Evolutionary conservation across 2,888 invertebrate species (phyloP).

Genomic region (Tenthredo livida): DNA sequence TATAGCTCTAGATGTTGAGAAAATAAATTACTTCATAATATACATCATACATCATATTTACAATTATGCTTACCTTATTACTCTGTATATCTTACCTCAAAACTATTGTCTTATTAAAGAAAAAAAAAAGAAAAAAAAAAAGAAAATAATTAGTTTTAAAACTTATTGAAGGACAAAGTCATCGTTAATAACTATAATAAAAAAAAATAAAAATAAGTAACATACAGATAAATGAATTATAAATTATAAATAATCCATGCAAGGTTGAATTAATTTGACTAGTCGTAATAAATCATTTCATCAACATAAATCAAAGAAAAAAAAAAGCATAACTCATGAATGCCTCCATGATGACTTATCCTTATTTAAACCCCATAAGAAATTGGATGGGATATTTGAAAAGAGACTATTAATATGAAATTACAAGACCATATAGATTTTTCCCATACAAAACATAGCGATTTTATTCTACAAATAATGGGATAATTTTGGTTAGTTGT

Average conservation of each 20-base stretch:
- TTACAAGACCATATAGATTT: conserved; percentile 54
- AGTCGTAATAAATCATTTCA: not conserved
- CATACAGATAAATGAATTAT: not conserved
- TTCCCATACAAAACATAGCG: conserved; percentile 78
- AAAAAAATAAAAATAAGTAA: not conserved
- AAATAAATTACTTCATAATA: conserved; percentile 30
- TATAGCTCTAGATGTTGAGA: conserved; percentile 33
- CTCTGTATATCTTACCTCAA: conserved; percentile 11
- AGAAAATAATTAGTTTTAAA: conserved; percentile 18
- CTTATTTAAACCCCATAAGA: conserved; percentile 57
- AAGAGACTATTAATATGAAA: conserved; percentile 6
- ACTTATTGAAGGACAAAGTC: not conserved
- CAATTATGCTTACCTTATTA: conserved; percentile 47
- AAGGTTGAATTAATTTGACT: not conserved
- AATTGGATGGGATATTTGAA: conserved; percentile 54
- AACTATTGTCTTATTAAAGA: conserved; percentile 6
- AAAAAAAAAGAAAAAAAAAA: not conserved
- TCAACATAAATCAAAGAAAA: no score
- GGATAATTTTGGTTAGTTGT: conserved; percentile 73
- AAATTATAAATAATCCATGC: not conserved
- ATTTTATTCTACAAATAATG: conserved; percentile 78
- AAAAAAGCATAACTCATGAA: not conserved
- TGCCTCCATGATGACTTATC: not conserved
- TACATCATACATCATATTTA: conserved; percentile 36
- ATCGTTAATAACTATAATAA: not conserved